These are phyloP conservation scores for silkworm (Bombyx mori) DNA, from an alignment of 1,140 invertebrate species.

Conservation along the genomic window DNA sequence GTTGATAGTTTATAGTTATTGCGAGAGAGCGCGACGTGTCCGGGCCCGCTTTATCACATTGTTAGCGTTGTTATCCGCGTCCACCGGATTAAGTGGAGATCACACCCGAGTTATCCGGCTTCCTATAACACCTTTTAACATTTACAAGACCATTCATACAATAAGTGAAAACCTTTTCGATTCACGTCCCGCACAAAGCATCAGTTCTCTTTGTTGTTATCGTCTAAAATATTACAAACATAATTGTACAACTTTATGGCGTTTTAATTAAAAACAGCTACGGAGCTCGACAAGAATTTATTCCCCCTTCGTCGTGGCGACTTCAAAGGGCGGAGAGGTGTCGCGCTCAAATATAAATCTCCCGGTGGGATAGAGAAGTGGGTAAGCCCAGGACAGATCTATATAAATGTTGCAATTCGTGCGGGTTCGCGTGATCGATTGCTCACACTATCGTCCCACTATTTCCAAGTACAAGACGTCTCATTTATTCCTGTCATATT, in stretches of 20 bases:
- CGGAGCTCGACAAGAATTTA: constrained; percentile 43
- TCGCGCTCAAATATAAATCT: constrained; percentile 55
- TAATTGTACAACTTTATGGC: constrained; percentile 36
- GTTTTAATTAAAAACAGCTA: constrained; percentile 60
- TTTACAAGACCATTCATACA: constrained; percentile 27
- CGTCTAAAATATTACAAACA: constrained; percentile 18
- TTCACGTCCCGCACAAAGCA: constrained; percentile 9
- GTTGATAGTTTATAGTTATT: constrained; percentile 71
- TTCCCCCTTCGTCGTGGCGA: constrained; percentile 42
- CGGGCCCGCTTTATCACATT: constrained; percentile 63
- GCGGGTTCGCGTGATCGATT: constrained; percentile 46
- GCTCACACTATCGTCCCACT: constrained; percentile 39
- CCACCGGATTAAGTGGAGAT: constrained; percentile 59
- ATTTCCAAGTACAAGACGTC: constrained; percentile 49
- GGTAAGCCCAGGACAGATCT: constrained; percentile 37
- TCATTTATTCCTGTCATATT: constrained; percentile 51
- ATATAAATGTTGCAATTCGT: constrained; percentile 56
- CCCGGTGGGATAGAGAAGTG: constrained; percentile 42
- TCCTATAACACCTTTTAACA: constrained; percentile 34
- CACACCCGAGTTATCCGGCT: constrained; percentile 36
- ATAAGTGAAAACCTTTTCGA: constrained; percentile 9
- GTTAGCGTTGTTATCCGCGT: constrained; percentile 65
- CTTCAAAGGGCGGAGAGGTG: constrained; percentile 58
- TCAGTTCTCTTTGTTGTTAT: constrained; percentile 11
- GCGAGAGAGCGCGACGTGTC: constrained; percentile 59